These are phyloP conservation scores for Dunckerocampus dactyliophorus DNA, from an alignment of 2,113 vertebrate genomes.

Conservation along the genomic window DNA sequence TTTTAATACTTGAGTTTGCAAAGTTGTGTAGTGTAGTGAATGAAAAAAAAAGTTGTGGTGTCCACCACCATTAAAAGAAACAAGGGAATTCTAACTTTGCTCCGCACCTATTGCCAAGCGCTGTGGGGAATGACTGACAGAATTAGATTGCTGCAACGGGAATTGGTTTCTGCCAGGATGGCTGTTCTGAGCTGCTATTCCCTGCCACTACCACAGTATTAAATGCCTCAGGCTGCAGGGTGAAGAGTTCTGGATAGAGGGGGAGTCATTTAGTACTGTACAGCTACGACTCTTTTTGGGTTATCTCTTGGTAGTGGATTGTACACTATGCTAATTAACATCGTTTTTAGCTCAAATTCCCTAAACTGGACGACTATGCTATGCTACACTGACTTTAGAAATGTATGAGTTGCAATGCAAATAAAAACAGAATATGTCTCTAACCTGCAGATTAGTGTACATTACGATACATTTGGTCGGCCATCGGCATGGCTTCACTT, in stretches of 20 bases:
- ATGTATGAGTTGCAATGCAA: too few relatives aligned
- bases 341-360: neutral
- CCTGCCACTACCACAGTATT: conserved; percentile 2
- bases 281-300: neutral
- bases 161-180: conserved; percentile 3
- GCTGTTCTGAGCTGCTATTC: conserved; percentile 3
- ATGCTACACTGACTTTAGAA: too few relatives aligned
- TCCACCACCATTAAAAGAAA: neutral
- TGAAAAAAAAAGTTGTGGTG: too few relatives aligned
- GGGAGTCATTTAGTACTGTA: neutral
- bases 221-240: conserved; percentile 2
- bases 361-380: neutral
- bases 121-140: conserved; percentile 6
- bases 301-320: neutral
- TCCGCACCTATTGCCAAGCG: neutral
- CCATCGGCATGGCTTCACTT: too few relatives aligned
- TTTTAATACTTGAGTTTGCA: too few relatives aligned
- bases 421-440: too few relatives aligned
- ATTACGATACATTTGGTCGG: too few relatives aligned
- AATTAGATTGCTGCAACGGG: conserved; percentile 1
- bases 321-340: neutral
- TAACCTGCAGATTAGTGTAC: too few relatives aligned
- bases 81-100: neutral
- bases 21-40: too few relatives aligned
- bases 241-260: neutral